phyloP scores from a whole-genome alignment of 2,797 vertebrate genomes.

The Arnoldichthys spilopterus region DNA sequence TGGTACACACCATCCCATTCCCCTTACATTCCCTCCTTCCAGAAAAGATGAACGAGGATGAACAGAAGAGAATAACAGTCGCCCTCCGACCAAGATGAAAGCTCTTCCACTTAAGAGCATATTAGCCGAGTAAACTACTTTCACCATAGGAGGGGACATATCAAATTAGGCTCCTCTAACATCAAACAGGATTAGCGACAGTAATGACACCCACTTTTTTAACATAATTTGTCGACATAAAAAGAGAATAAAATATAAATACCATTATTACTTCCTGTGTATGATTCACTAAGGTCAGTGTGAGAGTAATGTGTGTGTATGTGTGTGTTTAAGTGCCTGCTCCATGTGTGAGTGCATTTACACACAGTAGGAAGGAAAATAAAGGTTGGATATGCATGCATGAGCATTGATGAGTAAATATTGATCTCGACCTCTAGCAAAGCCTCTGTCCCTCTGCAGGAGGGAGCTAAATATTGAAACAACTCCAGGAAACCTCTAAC shows the following conservation, averaged over 20 bases:
- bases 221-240: constrained; percentile 11
- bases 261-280: neutral
- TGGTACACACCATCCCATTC: constrained; percentile 39
- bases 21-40: constrained; percentile 51
- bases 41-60: constrained; percentile 59
- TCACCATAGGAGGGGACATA: constrained; percentile 78
- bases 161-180: constrained; percentile 73
- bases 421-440: constrained; percentile 71
- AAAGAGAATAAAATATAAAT: constrained; percentile 14
- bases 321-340: neutral
- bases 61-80: constrained; percentile 52
- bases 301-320: constrained; percentile 25
- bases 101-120: constrained; percentile 76
- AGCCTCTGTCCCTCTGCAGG: constrained; percentile 72
- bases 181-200: constrained; percentile 77
- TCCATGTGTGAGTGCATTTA: constrained; percentile 61
- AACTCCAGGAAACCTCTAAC: constrained; percentile 61
- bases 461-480: constrained; percentile 70
- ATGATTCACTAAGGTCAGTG: too few species aligned
- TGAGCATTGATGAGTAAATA: constrained; percentile 74
- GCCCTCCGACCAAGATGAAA: constrained; percentile 81
- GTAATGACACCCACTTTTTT: constrained; percentile 11
- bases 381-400: constrained; percentile 71
- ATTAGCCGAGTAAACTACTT: constrained; percentile 81
- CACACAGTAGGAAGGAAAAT: constrained; percentile 55